These are phyloP conservation scores for Oreocharis arfaki DNA, from an alignment of 2,113 vertebrate genomes.

Conservation along the genomic window DNA sequence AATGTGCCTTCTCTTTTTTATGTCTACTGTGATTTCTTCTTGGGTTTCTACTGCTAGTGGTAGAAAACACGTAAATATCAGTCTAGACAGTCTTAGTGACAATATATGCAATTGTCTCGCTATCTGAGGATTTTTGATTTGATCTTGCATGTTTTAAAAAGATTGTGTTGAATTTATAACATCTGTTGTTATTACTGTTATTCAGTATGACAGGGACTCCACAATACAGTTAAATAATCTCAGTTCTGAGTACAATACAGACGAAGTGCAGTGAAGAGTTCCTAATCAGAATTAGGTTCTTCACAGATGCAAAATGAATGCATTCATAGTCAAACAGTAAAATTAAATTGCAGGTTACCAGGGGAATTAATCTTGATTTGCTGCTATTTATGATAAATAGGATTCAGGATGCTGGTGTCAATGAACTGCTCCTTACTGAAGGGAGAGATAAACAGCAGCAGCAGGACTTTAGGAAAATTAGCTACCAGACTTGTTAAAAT, in stretches of 20 bases:
- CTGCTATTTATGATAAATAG: conserved; percentile 29
- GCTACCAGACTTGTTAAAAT: not conserved
- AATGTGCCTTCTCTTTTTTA: not conserved
- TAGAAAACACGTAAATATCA: not conserved
- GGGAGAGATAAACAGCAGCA: not conserved
- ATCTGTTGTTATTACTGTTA: not conserved
- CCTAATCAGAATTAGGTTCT: not conserved
- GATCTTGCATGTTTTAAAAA: not conserved
- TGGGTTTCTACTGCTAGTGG: not conserved
- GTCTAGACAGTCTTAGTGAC: not conserved
- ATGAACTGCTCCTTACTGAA: not conserved
- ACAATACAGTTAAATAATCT: not conserved
- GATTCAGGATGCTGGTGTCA: not conserved
- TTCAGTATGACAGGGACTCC: not conserved
- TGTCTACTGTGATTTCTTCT: not conserved
- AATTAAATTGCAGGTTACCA: conserved; percentile 29
- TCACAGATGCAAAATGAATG: not conserved
- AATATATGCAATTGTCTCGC: not conserved
- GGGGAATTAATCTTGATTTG: conserved; percentile 50
- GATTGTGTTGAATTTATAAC: not conserved
- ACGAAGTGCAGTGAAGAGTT: not conserved
- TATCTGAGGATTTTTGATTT: not conserved
- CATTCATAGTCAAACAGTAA: conserved; percentile 9
- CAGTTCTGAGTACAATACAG: not conserved
- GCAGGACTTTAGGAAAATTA: conserved; percentile 6